A percentile compares a stretch with the other conserved stretches of the same genome.
Evolutionary conservation across 2,797 vertebrate genomes (phyloP).

Genomic region (Anguilla marmorata): DNA sequence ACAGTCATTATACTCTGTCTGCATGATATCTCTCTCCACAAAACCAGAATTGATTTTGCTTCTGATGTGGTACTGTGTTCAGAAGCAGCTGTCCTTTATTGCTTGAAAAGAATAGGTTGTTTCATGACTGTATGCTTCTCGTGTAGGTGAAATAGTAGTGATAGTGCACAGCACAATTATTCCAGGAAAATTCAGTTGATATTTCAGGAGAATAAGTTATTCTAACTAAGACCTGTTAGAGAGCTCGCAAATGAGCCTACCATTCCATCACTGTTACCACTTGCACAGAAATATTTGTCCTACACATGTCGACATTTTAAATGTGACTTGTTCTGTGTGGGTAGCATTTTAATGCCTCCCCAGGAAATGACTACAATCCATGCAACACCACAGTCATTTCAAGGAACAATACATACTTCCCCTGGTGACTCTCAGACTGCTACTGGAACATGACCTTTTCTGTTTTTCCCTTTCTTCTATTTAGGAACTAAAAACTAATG

Average conservation of each 20-base stretch:
- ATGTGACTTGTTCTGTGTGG: not conserved
- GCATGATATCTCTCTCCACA: not conserved
- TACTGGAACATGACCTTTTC: slow-evolving; percentile 2
- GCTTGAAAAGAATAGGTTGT: not conserved
- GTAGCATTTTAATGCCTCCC: slow-evolving; percentile 5
- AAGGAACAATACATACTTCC: slow-evolving; percentile 1
- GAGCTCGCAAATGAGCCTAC: not conserved
- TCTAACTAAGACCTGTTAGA: not conserved
- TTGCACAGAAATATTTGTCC: not conserved
- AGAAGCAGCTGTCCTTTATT: not conserved
- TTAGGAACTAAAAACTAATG: not conserved
- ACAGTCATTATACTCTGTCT: not conserved
- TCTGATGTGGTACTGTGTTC: not conserved
- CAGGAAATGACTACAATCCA: slow-evolving; percentile 11
- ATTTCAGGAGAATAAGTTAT: not conserved
- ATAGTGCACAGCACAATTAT: not conserved
- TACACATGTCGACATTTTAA: slow-evolving; percentile 11
- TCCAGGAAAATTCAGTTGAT: not conserved
- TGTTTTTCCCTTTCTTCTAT: not conserved
- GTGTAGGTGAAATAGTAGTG: not conserved
- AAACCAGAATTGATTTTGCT: not conserved
- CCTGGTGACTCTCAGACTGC: not conserved
- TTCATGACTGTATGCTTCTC: not conserved
- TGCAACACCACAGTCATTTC: not conserved
- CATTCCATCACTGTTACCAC: not conserved